These are phyloP conservation scores for Threskiornis aethiopicus DNA, from an alignment of 2,797 vertebrate genomes.

Conservation along the genomic window DNA sequence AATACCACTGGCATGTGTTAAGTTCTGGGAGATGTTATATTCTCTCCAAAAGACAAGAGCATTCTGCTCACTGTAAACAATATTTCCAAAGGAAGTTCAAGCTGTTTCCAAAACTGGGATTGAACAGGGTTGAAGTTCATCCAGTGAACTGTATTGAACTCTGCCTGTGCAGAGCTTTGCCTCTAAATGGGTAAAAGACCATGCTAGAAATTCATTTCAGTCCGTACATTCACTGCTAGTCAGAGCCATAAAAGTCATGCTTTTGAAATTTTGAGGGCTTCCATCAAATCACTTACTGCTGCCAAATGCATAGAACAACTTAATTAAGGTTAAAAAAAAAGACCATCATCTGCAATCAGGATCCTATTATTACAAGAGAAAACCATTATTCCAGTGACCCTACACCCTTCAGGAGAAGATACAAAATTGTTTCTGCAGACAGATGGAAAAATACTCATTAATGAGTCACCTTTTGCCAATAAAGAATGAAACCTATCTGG, in stretches of 20 bases:
- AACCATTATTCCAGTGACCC: background rate
- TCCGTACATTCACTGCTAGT: background rate
- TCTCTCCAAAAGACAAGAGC: background rate
- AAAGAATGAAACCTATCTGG: background rate
- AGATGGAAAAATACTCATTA: background rate
- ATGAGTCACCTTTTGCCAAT: background rate
- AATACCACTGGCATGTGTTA: background rate
- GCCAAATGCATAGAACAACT: background rate
- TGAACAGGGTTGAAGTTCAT: background rate
- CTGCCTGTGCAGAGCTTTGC: background rate
- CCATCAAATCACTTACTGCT: background rate
- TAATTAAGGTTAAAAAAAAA: background rate
- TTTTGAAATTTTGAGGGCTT: background rate
- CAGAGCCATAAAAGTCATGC: background rate
- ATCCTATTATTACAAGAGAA: background rate
- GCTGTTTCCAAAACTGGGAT: background rate
- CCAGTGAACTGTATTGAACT: background rate
- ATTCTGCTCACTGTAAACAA: background rate
- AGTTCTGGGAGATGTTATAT: background rate
- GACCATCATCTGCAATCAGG: background rate
- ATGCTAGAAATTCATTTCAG: background rate
- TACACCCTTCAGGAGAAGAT: background rate
- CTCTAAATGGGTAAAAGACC: background rate
- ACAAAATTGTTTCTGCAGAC: background rate
- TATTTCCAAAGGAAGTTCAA: background rate